Base-by-base conservation (phyloP, 1,140 invertebrate species). In the Kradibia gibbosae region DNA sequence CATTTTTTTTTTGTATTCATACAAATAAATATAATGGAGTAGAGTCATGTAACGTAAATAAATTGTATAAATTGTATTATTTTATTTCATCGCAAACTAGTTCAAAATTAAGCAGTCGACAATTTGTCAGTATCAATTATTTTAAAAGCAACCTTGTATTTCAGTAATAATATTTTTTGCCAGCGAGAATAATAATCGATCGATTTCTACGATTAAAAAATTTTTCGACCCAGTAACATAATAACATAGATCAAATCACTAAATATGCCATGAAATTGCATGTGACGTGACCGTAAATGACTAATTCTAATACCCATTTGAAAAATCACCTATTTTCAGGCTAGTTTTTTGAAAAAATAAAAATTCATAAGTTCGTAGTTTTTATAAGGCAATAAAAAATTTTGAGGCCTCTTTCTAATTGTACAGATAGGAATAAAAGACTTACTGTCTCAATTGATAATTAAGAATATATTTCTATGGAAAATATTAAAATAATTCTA, bases 241-340 rank as follows among this genome's bases (percentile, higher is more conserved):
- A 74, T 80, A 53, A 53, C 74, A 65, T 80, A 74, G 39, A 31
- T 62, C 36, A 57, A 11, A 74, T 36, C 28, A 53, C 42, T 36
- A 22, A 65, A 65, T 34, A 4, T 50, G 15, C 17, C 2, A 57
- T 39, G 62, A 62, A 36, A 80, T 50, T 74, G 71, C 57, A 39
- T 39, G 45, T 53, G 55, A 65, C 42, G 31, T 74, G 28, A 48
- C 42, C 25, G 10, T n/a, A 48, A 80, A 36, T 36, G 78, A 62
- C 72, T 74, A 57, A 80, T 42, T 8, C 42, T 79, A 50, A 72
- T 48, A 45, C 15, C 11, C 50, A 28, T 65, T 8, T 65, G 60
- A 50, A 39, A 60, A 48, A 34, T 10, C 28, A 42, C 10, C 42
- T 77, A 65, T 65, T 42, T 62, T 11, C n/a, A 5, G 4, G 0